A percentile compares a stretch with the other conserved stretches of the same genome.
Evolutionary conservation across 2,113 vertebrate genomes (phyloP).

Genomic region (Rallus limicola): DNA sequence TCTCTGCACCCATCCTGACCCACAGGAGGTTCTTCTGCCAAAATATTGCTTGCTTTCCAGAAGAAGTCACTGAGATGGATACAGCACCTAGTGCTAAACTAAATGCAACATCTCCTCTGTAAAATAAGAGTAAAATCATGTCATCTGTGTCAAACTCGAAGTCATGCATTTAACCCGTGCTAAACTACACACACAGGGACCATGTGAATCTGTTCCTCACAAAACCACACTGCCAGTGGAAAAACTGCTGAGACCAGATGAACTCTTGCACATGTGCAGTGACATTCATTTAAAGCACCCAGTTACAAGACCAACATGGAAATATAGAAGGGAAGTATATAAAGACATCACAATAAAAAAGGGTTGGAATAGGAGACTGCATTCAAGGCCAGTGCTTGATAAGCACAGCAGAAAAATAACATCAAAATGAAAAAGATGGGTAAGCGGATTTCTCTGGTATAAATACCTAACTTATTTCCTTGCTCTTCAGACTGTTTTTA

Average conservation of each 20-base stretch:
- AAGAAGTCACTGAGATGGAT: not conserved
- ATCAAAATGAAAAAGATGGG: not conserved
- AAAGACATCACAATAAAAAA: not conserved
- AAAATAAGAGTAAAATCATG: not conserved
- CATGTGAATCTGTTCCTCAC: not conserved
- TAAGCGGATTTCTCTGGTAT: not conserved
- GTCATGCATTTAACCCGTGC: too few species aligned
- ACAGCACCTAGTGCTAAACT: not conserved
- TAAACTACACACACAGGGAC: too few species aligned
- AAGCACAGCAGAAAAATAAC: rapidly evolving
- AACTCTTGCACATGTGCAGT: not conserved
- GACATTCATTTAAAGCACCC: not conserved
- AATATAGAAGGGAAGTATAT: not conserved
- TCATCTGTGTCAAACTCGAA: too few species aligned
- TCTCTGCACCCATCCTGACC: not conserved
- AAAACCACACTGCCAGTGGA: not conserved
- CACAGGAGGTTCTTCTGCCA: not conserved
- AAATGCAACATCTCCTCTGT: not conserved
- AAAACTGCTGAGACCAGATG: not conserved
- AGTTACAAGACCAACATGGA: not conserved
- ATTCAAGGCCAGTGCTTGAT: not conserved
- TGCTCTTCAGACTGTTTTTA: not conserved
- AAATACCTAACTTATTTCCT: not conserved
- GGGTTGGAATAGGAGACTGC: not conserved
- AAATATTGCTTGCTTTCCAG: not conserved